Evolutionary conservation across 1,140 invertebrate species (phyloP).

Genomic region (Zaprionus ghesquierei): DNA sequence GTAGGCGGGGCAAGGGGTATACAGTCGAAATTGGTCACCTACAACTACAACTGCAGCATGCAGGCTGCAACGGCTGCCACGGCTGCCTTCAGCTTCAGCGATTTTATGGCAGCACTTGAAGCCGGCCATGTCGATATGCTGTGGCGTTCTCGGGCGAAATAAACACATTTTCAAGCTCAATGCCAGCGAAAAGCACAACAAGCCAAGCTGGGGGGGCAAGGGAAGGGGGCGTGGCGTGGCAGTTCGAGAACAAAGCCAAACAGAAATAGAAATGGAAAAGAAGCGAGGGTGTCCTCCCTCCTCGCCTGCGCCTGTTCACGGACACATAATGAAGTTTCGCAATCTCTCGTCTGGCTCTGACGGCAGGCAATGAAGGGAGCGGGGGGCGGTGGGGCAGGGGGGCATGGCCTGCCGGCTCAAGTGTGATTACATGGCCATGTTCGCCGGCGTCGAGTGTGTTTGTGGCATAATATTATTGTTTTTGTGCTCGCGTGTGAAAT

Average conservation of each 20-base stretch:
- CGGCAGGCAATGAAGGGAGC: not conserved
- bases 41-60: conserved; percentile 35
- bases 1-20: not conserved
- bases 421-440: conserved; percentile 79
- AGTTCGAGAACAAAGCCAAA: conserved; percentile 69
- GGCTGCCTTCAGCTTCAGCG: conserved; percentile 67
- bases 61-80: conserved; percentile 31
- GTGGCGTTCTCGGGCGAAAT: conserved; percentile 47
- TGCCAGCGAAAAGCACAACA: conserved; percentile 61
- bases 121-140: conserved; percentile 23
- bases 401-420: conserved; percentile 58
- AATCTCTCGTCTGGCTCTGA: conserved; percentile 63
- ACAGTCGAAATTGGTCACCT: conserved; percentile 1
- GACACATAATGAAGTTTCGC: conserved; percentile 77
- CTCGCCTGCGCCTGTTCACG: conserved; percentile 10
- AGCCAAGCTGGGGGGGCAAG: not conserved
- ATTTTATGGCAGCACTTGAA: conserved; percentile 78
- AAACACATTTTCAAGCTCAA: conserved; percentile 81
- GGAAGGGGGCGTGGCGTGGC: not conserved
- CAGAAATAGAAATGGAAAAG: conserved; percentile 69
- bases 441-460: conserved; percentile 75
- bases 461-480: conserved; percentile 81
- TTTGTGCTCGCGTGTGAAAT: conserved; percentile 79
- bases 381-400: not conserved
- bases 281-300: conserved; percentile 30